Percentiles rank a stretch among this genome's conserved stretches.
phyloP scores from a whole-genome alignment of 2,888 invertebrate species.

The Patella depressa region DNA sequence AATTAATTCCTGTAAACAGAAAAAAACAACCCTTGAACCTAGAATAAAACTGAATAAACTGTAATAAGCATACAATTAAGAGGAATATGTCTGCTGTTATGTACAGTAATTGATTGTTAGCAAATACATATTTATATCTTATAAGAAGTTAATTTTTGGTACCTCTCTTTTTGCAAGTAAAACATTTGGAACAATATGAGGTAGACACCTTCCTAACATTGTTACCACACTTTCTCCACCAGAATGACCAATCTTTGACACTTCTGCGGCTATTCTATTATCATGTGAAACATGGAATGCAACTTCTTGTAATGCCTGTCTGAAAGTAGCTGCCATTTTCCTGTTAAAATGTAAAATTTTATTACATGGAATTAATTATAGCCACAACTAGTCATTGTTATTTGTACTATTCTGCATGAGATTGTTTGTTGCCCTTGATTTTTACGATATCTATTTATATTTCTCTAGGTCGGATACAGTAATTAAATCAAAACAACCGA shows the following conservation, averaged over 20 bases:
- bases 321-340: constrained; percentile 74
- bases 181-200: constrained; percentile 79
- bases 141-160: constrained; percentile 26
- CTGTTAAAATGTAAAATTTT: constrained; percentile 59
- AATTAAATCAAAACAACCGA: too few species aligned
- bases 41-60: not conserved
- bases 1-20: constrained; percentile 75
- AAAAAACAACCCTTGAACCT: not conserved
- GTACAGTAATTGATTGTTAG: not conserved
- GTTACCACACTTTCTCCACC: constrained; percentile 70
- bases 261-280: constrained; percentile 69
- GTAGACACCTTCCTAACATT: constrained; percentile 75
- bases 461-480: too few species aligned
- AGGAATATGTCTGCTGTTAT: not conserved
- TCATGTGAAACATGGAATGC: constrained; percentile 68
- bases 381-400: too few species aligned
- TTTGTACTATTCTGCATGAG: too few species aligned
- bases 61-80: not conserved
- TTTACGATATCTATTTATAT: too few species aligned
- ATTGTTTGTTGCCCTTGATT: too few species aligned
- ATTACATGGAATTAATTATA: too few species aligned
- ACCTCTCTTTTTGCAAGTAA: constrained; percentile 79
- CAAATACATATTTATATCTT: not conserved
- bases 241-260: constrained; percentile 58
- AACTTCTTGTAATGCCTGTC: constrained; percentile 74